Base-by-base conservation (phyloP, 2,888 invertebrate species). In the Hydraecia micacea region DNA sequence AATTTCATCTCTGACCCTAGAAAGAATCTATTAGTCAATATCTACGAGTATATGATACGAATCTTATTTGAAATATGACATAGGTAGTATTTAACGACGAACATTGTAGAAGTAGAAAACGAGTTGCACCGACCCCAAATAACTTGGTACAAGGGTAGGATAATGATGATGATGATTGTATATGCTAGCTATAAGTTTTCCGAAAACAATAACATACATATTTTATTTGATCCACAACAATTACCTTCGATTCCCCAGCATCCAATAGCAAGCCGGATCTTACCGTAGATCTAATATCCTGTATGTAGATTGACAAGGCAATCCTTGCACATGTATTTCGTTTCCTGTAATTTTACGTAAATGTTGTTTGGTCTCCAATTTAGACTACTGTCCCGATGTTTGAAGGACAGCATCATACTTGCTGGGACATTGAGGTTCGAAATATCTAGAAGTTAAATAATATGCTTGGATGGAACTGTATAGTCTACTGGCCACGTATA, bases 201-300 rank as follows among this genome's bases (percentile, higher is more conserved):
- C 8, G n/a, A 39, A 66, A 39, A n/a, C 9, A 66, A 18, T 18
- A n/a, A 67, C n/a, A n/a, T 66, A n/a, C n/a, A n/a, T n/a, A n/a
- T n/a, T n/a, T n/a, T 11, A 1, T 69, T 70, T 77, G 52, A 60
- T 60, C 65, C 39, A 11, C 65, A 28, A 73, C 65, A 73, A 72
- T 82, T 52, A 52, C 15, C 49, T 77, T 58, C 72, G 82, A 76
- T 62, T 42, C 36, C 2, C 18, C 46, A 62, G n/a, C 32, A 78
- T 67, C 60, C 65, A 77, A 73, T 65, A 39, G 69, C 70, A 58
- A 32, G 66, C 55, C 13, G 58, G 49, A 49, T 67, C 69, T 77
- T 18, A 60, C 65, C 60, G 69, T 70, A 63, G 55, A 74, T 79
- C 66, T 67, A 73, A 78, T 83, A 83, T 73, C 70, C 65, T 73